Evolutionary conservation across 2,888 invertebrate genomes (phyloP), one percentile per base, ranked within the genome.

Genomic region (Octonoba sinensis): DNA sequence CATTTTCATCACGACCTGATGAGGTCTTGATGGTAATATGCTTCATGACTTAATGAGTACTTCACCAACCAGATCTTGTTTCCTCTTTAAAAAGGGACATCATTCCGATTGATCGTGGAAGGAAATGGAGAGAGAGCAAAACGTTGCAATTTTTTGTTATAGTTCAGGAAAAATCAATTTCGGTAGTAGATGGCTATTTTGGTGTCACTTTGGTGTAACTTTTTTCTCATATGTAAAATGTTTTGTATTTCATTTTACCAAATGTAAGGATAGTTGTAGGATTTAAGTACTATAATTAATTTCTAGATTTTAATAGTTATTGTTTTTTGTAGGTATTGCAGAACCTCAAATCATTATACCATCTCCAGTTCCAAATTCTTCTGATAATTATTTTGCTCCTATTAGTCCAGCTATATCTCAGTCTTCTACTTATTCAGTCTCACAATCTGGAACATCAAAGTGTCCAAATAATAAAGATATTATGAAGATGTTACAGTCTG

Each of bases 401-500:
- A 84, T 84, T 46, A 84, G 82, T 60, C 83, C 83, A 24, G 74
- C 79, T n/a, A 20, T 74, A 18, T 72, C 74, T 47, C 74, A 74
- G 51, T 74, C 78, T 24, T 57, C 78, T 18, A 59, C 47, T 46
- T 83, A 70, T 36, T 22, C 74, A 18, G 20, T 60, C 49, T 36
- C 75, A 16, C 66, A 66, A 27, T 57, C 70, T 18, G 54, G 67
- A 27, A 16, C 69, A 36, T 56, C 62, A 15, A 72, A 54, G 15
- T 15, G 22, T 22, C 18, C 16, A 27, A 60, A 71, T 6, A 77
- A 57, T 27, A 84, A 84, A 72, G 78, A 82, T 46, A 82, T 84
- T 27, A 64, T 84, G 67, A 83, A 83, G 44, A 76, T 84, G 47
- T 60, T 84, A 6, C 82, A 84, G 70, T 77, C 74, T 57, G 79